These are phyloP conservation scores for Acleris cristana DNA, from an alignment of 2,888 invertebrate genomes.

Conservation along the genomic window DNA sequence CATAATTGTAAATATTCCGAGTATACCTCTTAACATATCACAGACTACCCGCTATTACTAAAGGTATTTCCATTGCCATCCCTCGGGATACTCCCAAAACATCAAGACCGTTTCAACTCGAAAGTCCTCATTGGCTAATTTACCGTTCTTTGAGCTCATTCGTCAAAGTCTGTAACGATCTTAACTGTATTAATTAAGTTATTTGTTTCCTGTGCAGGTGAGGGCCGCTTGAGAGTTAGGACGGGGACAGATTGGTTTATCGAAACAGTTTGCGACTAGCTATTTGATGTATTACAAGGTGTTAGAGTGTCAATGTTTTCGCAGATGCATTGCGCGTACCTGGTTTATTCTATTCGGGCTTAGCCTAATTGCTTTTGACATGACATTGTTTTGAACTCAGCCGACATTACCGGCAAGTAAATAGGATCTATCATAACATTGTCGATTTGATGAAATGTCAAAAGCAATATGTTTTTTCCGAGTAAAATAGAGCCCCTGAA, in stretches of 20 bases:
- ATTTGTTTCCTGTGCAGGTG: slow-evolving; percentile 40
- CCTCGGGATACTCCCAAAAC: background rate
- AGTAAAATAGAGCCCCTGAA: too few relatives aligned
- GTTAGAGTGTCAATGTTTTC: too few relatives aligned
- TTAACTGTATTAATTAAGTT: slow-evolving; percentile 49
- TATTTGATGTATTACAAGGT: background rate
- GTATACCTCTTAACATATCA: too few relatives aligned
- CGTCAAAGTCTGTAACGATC: slow-evolving; percentile 47
- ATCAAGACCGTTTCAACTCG: slow-evolving; percentile 2
- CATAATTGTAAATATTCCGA: too few relatives aligned
- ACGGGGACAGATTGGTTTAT: slow-evolving; percentile 10
- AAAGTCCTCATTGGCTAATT: slow-evolving; percentile 39
- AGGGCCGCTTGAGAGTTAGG: slow-evolving; percentile 22
- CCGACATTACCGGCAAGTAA: too few relatives aligned
- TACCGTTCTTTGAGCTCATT: slow-evolving; percentile 48
- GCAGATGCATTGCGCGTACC: too few relatives aligned
- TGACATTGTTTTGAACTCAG: too few relatives aligned
- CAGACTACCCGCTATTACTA: background rate
- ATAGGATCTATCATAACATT: too few relatives aligned
- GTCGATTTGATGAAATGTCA: too few relatives aligned
- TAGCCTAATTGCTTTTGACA: too few relatives aligned
- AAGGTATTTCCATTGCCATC: background rate
- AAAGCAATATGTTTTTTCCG: too few relatives aligned
- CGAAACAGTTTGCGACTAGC: slow-evolving; percentile 6
- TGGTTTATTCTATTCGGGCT: too few relatives aligned